These are phyloP conservation scores for Synaphobranchus kaupii DNA, from an alignment of 2,797 vertebrate species.

Conservation along the genomic window DNA sequence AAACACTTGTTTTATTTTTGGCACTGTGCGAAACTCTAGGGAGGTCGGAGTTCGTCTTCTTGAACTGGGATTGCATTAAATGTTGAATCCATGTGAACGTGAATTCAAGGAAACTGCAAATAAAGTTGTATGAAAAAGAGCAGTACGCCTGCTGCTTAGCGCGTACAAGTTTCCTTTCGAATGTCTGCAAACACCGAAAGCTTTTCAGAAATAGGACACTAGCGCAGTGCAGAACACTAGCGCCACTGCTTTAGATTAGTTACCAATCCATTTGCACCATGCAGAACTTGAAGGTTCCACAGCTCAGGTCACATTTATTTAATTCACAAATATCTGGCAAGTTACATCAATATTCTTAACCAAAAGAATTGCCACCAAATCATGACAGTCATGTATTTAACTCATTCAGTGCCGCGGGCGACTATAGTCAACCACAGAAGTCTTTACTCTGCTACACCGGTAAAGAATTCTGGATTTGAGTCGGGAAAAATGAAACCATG, in stretches of 20 bases:
- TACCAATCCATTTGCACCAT: not conserved
- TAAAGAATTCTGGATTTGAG: too few relatives aligned
- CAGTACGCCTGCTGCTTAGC: not conserved
- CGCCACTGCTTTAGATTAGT: not conserved
- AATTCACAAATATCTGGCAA: not conserved
- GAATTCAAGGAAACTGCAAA: constrained; percentile 45
- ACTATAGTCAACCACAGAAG: too few relatives aligned
- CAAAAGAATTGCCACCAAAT: not conserved
- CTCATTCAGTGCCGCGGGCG: too few relatives aligned
- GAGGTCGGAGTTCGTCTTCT: not conserved
- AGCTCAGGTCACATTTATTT: not conserved
- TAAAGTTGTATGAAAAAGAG: constrained; percentile 42
- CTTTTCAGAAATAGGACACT: not conserved
- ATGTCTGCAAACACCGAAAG: not conserved
- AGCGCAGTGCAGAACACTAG: not conserved
- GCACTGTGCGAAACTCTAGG: not conserved
- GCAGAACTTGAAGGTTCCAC: not conserved
- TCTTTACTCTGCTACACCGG: too few relatives aligned
- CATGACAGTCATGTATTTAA: not conserved
- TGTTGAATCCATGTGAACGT: not conserved
- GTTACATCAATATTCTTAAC: not conserved
- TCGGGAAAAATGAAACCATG: too few relatives aligned
- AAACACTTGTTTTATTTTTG: constrained; percentile 23
- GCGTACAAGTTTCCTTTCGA: not conserved
- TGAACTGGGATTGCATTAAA: constrained; percentile 1